Percentiles rank a stretch among this genome's conserved stretches.
Evolutionary conservation across 2,888 invertebrate genomes (phyloP).

Genomic region (Phaonia tiefii): DNA sequence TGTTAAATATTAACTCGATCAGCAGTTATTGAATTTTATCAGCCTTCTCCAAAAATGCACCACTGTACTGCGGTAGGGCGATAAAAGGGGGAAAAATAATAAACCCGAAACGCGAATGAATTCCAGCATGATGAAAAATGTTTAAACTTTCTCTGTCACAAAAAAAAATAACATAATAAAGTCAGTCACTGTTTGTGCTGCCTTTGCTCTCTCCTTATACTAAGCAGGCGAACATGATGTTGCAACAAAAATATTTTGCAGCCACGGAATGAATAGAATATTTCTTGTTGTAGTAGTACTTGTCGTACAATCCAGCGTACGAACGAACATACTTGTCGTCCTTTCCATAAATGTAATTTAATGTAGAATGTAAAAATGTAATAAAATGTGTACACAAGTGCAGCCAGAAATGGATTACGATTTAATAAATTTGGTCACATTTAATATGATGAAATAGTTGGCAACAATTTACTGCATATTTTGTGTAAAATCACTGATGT

Average conservation of each 20-base stretch:
- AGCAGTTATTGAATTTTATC: no score
- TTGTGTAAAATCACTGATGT: no score
- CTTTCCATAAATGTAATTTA: background rate
- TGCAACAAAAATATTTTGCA: background rate
- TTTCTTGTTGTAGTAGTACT: conserved; percentile 11
- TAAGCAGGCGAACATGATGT: conserved; percentile 8
- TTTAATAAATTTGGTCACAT: conserved; percentile 25
- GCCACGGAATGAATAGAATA: background rate
- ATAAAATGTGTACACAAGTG: no score
- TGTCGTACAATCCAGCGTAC: background rate
- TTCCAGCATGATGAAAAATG: conserved; percentile 34
- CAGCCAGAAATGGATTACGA: background rate
- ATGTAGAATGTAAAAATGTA: background rate
- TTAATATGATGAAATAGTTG: conserved; percentile 6
- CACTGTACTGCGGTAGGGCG: no score
- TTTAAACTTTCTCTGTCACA: conserved; percentile 23
- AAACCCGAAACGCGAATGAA: background rate
- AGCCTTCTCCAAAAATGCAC: no score
- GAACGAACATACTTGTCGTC: background rate
- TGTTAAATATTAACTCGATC: no score
- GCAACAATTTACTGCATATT: background rate
- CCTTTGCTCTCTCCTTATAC: no score
- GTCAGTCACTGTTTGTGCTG: no score
- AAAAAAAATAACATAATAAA: no score
- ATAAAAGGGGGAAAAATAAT: no score